Percentiles rank a stretch among this genome's conserved stretches.
phyloP scores from a whole-genome alignment of 1,140 invertebrate species.

The Heliothis virescens region DNA sequence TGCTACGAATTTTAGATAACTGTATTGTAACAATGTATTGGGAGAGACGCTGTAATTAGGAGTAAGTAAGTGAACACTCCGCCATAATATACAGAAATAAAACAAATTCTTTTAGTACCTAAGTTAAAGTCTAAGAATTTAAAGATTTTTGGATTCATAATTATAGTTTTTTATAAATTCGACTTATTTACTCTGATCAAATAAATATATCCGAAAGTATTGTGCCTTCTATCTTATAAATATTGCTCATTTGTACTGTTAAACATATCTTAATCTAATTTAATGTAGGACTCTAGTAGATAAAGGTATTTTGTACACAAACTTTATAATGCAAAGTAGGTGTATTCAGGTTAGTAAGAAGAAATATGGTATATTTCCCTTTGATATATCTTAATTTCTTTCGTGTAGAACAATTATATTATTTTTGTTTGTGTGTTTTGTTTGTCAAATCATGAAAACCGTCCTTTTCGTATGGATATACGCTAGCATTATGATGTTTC shows the following conservation, averaged over 20 bases:
- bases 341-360: conserved; percentile 35
- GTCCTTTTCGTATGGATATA: conserved; percentile 35
- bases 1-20: conserved; percentile 73
- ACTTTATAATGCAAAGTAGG: conserved; percentile 40
- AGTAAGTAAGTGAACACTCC: conserved; percentile 75
- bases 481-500: conserved; percentile 37
- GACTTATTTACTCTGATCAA: conserved; percentile 50
- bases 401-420: conserved; percentile 37
- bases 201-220: conserved; percentile 48
- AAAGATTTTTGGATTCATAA: conserved; percentile 37
- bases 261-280: conserved; percentile 50
- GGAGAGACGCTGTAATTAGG: conserved; percentile 61
- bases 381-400: conserved; percentile 47
- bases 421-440: conserved; percentile 38
- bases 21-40: conserved; percentile 65
- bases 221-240: conserved; percentile 55
- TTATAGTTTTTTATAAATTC: conserved; percentile 47
- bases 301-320: conserved; percentile 47
- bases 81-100: conserved; percentile 78
- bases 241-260: conserved; percentile 55
- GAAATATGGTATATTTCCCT: conserved; percentile 44
- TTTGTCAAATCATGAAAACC: conserved; percentile 47
- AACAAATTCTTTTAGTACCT: conserved; percentile 49
- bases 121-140: conserved; percentile 45
- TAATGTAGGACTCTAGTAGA: conserved; percentile 36